Conservation (phyloP, 2,113 vertebrate genomes). For the Pelecanoides urinatrix region DNA sequence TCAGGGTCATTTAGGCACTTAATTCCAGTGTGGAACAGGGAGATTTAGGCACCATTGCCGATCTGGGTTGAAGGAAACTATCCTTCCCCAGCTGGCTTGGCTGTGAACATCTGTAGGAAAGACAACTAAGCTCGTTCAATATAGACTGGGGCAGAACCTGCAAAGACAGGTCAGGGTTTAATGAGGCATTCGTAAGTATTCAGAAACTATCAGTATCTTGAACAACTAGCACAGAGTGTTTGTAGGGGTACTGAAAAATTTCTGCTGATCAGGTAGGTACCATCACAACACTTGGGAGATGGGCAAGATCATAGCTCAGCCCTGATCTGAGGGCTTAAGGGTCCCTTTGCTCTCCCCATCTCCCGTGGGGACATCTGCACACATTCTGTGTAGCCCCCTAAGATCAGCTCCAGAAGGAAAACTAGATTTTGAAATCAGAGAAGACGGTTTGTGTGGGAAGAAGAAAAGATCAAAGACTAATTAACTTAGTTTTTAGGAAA, state of each 20-base stretch:
- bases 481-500: not conserved
- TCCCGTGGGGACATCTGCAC: not conserved
- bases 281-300: not conserved
- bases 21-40: not conserved
- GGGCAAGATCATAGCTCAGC: not conserved
- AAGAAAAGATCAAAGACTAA: conserved; percentile 20
- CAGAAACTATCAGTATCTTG: not conserved
- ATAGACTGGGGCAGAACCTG: not conserved
- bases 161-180: not conserved
- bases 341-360: not conserved
- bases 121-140: not conserved
- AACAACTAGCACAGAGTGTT: not conserved
- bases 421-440: not conserved
- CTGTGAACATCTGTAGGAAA: not conserved
- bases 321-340: not conserved
- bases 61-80: not conserved
- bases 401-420: not conserved
- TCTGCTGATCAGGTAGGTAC: not conserved
- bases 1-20: not conserved
- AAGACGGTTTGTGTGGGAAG: not conserved
- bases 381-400: not conserved
- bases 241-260: not conserved
- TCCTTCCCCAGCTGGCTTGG: rapidly evolving
- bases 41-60: not conserved
- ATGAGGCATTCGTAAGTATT: not conserved